Conservation (phyloP, 2,797 vertebrate species). For the Microctenopoma lineatum region DNA sequence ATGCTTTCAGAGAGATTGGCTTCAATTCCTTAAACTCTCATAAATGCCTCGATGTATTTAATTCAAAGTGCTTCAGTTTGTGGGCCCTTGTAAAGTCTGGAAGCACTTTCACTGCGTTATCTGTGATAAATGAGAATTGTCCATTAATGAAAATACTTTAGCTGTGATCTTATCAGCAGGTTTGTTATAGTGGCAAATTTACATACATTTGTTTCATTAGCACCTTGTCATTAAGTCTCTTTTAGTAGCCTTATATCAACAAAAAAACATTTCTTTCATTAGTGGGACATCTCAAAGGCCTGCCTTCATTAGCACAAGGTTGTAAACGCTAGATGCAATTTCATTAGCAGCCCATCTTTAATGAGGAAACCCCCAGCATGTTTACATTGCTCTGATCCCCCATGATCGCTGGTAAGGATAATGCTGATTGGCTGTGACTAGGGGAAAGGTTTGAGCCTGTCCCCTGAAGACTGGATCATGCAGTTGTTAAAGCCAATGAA, state of each 20-base stretch:
- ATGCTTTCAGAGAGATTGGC: constrained; percentile 47
- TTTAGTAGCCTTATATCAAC: constrained; percentile 69
- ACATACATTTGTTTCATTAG: constrained; percentile 71
- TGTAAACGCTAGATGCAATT: constrained; percentile 70
- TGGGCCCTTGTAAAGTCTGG: constrained; percentile 58
- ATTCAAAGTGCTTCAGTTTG: constrained; percentile 53
- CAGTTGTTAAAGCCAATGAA: constrained; percentile 64
- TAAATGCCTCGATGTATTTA: constrained; percentile 66
- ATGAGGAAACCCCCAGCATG: constrained; percentile 70
- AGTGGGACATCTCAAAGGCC: constrained; percentile 66
- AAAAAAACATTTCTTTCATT: constrained; percentile 58
- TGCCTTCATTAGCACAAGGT: constrained; percentile 71
- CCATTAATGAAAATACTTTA: constrained; percentile 37
- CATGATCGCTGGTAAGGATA: constrained; percentile 50
- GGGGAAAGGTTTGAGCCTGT: constrained; percentile 37
- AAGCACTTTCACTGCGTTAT: constrained; percentile 34
- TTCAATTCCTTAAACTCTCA: constrained; percentile 51
- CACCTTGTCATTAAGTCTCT: constrained; percentile 69
- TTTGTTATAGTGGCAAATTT: constrained; percentile 48
- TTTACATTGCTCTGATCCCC: constrained; percentile 65
- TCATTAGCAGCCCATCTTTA: constrained; percentile 73
- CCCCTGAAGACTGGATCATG: constrained; percentile 53
- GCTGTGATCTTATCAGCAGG: constrained; percentile 14
- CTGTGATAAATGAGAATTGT: constrained; percentile 34
- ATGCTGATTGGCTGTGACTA: constrained; percentile 61